Base-by-base conservation (phyloP, 2,113 vertebrate genomes). In the Istiophorus platypterus region DNA sequence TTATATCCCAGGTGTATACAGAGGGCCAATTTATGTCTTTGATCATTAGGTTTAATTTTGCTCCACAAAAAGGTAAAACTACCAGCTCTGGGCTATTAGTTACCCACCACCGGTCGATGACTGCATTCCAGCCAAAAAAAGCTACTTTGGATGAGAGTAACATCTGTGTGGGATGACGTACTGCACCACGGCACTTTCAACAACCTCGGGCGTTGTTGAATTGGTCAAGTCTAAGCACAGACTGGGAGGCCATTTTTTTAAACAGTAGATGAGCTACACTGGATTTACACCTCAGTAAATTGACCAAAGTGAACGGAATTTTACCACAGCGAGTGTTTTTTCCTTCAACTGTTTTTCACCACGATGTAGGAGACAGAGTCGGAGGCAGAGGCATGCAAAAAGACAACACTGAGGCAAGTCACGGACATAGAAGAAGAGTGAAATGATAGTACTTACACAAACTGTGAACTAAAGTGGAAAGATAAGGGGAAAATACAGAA, bases 401-500 rank as follows among this genome's bases (percentile, higher is more conserved):
- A 92, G 85, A 93, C 91, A 85, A 93, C 89, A 94, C 84, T 79
- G 77, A 92, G 86, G 88, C 91, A 92, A 85, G 85, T 90, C 92
- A 94, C 92, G 62, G 79, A 92, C 93, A 94, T 52, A 87, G 91
- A 90, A 91, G 81, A 91, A 94, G 86, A 94, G 91, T 92, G 88
- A 94, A 93, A 92, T 92, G 92, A 93, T 82, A 90, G 94, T 96
- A 96, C 95, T 96, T 96, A 96, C 95, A 95, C 95, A 96, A 90
- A 96, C 95, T 90, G 95, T 96, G 94, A 96, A 96, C 95, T 96
- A 92, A 95, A 95, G 90, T 93, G 92, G 94, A 94, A 94, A 96
- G 92, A 95, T 93, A 95, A 94, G 90, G 86, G 92, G 91, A 92
- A 93, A 93, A 95, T 95, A 95, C 93, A 96, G 94, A 95, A 95